phyloP scores from a whole-genome alignment of 2,797 vertebrate genomes.

The Helarctos malayanus region DNA sequence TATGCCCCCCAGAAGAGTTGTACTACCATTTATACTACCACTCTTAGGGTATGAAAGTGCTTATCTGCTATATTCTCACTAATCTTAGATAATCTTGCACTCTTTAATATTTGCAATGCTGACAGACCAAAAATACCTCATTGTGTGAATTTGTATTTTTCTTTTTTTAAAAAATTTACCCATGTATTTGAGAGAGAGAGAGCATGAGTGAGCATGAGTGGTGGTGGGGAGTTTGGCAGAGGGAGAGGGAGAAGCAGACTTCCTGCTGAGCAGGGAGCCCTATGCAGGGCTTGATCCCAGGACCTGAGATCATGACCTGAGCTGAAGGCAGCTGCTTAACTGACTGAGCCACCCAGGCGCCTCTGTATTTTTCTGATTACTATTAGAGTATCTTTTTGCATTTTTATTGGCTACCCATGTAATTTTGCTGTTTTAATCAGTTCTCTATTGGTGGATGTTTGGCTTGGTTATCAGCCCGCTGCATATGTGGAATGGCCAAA shows the following conservation, averaged over 20 bases:
- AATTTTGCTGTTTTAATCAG: not conserved
- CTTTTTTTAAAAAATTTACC: too few species aligned
- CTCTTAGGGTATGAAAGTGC: not conserved
- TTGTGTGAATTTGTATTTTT: not conserved
- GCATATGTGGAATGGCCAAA: not conserved
- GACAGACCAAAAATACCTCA: not conserved
- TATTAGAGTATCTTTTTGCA: not conserved
- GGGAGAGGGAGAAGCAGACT: not conserved
- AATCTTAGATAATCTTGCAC: not conserved
- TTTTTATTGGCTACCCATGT: not conserved
- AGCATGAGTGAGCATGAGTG: not conserved
- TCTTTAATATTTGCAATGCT: constrained; percentile 14
- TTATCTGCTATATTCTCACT: not conserved
- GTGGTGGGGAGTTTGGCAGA: too few species aligned
- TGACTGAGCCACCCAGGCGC: not conserved
- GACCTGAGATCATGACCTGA: not conserved
- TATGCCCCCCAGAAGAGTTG: not conserved
- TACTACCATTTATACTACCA: not conserved
- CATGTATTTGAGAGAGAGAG: not conserved
- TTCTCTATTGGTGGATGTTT: not conserved
- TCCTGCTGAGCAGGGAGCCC: too few species aligned
- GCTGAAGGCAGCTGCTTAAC: not conserved
- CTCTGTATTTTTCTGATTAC: not conserved
- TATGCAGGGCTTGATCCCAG: not conserved
- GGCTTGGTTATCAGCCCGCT: not conserved